phyloP scores from a whole-genome alignment of 2,888 invertebrate species.

The Hanleya hanleyi region DNA sequence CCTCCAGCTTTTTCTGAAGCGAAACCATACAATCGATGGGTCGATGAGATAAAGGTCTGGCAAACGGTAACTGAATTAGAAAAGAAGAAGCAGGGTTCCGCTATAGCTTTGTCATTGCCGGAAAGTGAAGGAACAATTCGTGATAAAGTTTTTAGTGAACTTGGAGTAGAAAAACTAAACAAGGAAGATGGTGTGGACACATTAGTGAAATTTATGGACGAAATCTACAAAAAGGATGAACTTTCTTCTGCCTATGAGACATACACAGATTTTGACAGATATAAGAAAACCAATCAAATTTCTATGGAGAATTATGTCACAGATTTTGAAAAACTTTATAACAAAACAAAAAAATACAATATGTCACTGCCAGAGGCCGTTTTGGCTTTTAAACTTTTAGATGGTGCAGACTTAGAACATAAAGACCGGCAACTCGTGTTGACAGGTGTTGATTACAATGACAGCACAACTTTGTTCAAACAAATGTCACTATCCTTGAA shows the following conservation, averaged over 20 bases:
- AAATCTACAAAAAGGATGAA: constrained; percentile 30
- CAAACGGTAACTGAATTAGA: no score
- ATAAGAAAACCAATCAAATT: not conserved
- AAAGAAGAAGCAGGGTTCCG: no score
- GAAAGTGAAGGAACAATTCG: no score
- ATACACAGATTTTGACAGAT: constrained; percentile 33
- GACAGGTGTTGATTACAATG: constrained; percentile 10
- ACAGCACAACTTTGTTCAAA: not conserved
- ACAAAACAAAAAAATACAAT: constrained; percentile 22
- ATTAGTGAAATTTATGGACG: constrained; percentile 26
- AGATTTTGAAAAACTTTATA: constrained; percentile 25
- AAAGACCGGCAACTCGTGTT: constrained; percentile 11
- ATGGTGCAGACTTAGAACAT: constrained; percentile 4
- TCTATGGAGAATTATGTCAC: constrained; percentile 31
- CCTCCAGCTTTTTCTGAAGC: no score
- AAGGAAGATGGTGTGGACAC: constrained; percentile 22
- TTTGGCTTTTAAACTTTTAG: constrained; percentile 24
- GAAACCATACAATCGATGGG: no score
- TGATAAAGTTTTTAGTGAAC: no score
- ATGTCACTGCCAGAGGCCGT: constrained; percentile 30
- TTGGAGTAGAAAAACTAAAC: no score
- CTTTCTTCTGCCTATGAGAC: constrained; percentile 30
- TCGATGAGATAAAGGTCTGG: no score
- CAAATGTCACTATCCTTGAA: no score
- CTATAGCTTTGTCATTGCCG: no score